Evolutionary conservation across 1,140 invertebrate genomes (phyloP), one percentile per base, ranked within the genome.

Genomic region (Eupeodes corollae): DNA sequence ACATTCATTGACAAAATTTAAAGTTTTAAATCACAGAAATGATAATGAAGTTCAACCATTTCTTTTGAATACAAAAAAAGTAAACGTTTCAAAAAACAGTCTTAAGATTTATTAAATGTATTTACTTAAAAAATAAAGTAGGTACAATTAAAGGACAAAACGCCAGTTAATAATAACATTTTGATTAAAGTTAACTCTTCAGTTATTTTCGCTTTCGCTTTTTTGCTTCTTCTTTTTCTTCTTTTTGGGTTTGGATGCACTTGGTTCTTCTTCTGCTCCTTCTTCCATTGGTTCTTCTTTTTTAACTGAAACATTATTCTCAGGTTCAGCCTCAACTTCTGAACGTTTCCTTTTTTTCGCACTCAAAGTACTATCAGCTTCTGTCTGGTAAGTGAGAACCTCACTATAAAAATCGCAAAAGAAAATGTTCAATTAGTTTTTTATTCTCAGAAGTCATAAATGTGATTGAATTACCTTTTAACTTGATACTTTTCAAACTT

Each of bases 401-500:
- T 83, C 80, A 46, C 79, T 91, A 15, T 46, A 66, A 67, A 39
- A 42, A n/a, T 5, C 3, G 16, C 8, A 21, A 46, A 34, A 42
- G 45, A 26, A 41, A 49, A 51, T 47, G 44, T 35, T 43, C 49
- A 43, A 44, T 30, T 35, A 41, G 47, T 38, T 38, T 18, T 47
- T 46, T 35, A 14, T 26, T 41, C 38, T 33, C 18, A 50, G 44
- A 30, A 18, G 9, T 31, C 16, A 42, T 32, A 19, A 38, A 44
- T 9, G 3, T 26, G 8, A 34, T 46, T 12, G 26, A 67, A 58
- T 69, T 52, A 80, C 79, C 77, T 78, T 68, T 85, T 87, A 35
- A 79, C 78, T 53, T 91, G 83, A 68, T 94, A 95, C 71, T 93
- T 94, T 54, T 94, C 88, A 63, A 89, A 89, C 59, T 87, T 91